These are phyloP conservation scores for Synergus itoensis DNA, from an alignment of 2,888 invertebrate species.

Conservation along the genomic window DNA sequence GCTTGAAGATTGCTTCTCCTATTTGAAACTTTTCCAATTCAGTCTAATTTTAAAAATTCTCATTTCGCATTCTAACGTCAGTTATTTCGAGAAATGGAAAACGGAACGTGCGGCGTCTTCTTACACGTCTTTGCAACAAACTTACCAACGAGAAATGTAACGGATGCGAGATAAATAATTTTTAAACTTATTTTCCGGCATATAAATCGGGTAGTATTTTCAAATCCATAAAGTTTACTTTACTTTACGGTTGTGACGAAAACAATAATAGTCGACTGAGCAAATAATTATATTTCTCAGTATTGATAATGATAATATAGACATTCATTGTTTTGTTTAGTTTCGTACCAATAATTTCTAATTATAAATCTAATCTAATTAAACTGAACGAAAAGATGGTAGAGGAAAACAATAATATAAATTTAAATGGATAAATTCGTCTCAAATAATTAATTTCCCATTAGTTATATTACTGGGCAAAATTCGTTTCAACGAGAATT, in stretches of 20 bases:
- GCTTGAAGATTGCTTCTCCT: constrained; percentile 12
- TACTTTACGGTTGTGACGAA: not conserved
- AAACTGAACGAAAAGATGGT: not conserved
- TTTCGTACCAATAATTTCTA: not conserved
- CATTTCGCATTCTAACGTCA: constrained; percentile 32
- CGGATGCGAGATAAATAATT: constrained; percentile 21
- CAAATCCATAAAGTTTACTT: not conserved
- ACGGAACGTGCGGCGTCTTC: constrained; percentile 44
- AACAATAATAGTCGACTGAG: no score
- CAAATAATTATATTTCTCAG: no score
- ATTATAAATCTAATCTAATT: not conserved
- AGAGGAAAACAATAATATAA: not conserved
- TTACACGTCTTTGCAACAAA: constrained; percentile 28
- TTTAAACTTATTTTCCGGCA: not conserved
- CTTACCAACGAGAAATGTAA: constrained; percentile 12
- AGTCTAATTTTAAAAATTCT: constrained; percentile 35
- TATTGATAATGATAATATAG: no score
- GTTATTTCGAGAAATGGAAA: constrained; percentile 39
- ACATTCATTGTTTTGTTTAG: no score
- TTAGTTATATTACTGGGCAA: not conserved
- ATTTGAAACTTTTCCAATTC: constrained; percentile 37
- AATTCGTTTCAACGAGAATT: not conserved
- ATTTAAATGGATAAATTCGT: not conserved
- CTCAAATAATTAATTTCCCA: not conserved
- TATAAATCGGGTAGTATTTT: constrained; percentile 2